Percentiles rank a stretch among this genome's conserved stretches.
These are phyloP conservation scores for Eristalinus aeneus DNA, from an alignment of 2,888 invertebrate species.

Conservation along the genomic window DNA sequence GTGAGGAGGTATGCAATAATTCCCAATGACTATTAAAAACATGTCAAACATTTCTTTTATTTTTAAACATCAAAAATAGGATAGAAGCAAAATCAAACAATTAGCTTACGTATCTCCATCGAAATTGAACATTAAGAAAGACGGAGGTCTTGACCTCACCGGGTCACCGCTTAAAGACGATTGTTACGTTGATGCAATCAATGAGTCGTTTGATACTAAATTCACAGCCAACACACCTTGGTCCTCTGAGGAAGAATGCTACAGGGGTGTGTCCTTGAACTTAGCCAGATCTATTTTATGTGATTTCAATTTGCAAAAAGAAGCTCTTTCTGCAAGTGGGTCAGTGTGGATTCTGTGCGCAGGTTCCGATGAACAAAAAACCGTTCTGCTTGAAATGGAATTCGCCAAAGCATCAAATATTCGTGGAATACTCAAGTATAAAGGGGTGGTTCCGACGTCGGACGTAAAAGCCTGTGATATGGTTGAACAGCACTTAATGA, in stretches of 20 bases:
- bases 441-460: constrained; percentile 74
- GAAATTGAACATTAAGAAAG: constrained; percentile 66
- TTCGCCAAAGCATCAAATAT: constrained; percentile 73
- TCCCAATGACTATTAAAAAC: not conserved
- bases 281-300: constrained; percentile 75
- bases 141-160: constrained; percentile 75
- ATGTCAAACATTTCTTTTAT: not conserved
- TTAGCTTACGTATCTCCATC: constrained; percentile 61
- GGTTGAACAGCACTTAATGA: constrained; percentile 73
- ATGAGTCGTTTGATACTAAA: constrained; percentile 75
- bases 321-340: constrained; percentile 70
- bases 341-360: constrained; percentile 84
- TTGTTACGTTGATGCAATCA: constrained; percentile 77
- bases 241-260: constrained; percentile 77
- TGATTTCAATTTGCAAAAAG: constrained; percentile 74
- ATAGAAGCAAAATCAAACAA: constrained; percentile 23
- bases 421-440: constrained; percentile 76
- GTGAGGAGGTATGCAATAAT: constrained; percentile 63
- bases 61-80: constrained; percentile 1
- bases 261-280: constrained; percentile 74
- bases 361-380: constrained; percentile 82
- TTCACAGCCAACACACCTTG: constrained; percentile 74
- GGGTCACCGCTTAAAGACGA: constrained; percentile 80
- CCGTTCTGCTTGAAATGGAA: constrained; percentile 76
- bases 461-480: constrained; percentile 73